Percentiles rank a stretch among this genome's conserved stretches.
Conservation (phyloP, 2,113 vertebrate species). For the Danionella cerebrum region DNA sequence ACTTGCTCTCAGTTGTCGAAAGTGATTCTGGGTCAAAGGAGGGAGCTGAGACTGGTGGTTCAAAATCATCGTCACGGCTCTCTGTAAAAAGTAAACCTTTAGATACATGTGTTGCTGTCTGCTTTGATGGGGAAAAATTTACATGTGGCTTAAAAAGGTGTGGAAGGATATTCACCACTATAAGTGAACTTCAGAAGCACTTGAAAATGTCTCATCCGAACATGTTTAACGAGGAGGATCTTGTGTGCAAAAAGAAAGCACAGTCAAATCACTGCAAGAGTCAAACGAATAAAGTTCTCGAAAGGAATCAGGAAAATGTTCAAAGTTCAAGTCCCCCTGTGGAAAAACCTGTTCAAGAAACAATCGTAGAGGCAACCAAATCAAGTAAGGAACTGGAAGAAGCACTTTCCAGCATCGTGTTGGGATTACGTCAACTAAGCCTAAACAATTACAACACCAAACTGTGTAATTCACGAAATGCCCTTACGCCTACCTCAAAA, state of each 20-base stretch:
- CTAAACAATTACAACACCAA: constrained; percentile 66
- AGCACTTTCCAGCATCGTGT: constrained; percentile 76
- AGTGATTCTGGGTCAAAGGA: constrained; percentile 1
- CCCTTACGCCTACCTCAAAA: constrained; percentile 59
- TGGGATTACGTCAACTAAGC: constrained; percentile 81
- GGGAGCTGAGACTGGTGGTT: constrained; percentile 27
- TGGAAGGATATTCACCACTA: constrained; percentile 77
- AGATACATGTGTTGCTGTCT: constrained; percentile 68
- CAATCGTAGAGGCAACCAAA: not conserved
- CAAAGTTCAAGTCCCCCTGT: constrained; percentile 4
- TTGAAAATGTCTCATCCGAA: constrained; percentile 78
- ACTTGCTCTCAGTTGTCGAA: constrained; percentile 40
- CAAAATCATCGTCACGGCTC: constrained; percentile 22
- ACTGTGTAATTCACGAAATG: constrained; percentile 32
- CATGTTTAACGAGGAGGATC: constrained; percentile 74
- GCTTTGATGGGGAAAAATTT: constrained; percentile 81
- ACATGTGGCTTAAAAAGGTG: constrained; percentile 85
- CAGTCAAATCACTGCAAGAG: constrained; percentile 47
- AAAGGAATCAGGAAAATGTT: constrained; percentile 32
- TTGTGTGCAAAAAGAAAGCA: constrained; percentile 51
- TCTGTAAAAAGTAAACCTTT: constrained; percentile 42
- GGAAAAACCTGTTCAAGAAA: not conserved
- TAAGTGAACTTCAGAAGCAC: constrained; percentile 79
- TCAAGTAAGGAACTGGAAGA: constrained; percentile 58
- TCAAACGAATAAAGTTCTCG: constrained; percentile 38